Conservation (phyloP, 2,888 invertebrate genomes). For the Ophioninae sp. region DNA sequence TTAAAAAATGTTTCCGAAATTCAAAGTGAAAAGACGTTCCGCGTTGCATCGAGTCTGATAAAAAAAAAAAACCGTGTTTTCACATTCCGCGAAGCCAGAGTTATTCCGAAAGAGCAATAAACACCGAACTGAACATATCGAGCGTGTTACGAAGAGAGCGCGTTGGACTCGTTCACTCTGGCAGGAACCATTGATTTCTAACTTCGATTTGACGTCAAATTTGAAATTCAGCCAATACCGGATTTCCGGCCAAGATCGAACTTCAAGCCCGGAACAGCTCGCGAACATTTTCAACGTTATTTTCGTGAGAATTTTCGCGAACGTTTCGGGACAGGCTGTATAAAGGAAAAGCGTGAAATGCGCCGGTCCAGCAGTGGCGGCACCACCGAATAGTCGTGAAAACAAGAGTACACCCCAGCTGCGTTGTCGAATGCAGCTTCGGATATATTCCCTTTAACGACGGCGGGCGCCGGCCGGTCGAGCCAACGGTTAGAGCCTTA, state of each 20-base stretch:
- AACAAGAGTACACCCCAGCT: conserved; percentile 3
- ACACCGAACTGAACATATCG: not conserved
- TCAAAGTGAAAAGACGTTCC: too few relatives aligned
- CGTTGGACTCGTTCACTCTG: not conserved
- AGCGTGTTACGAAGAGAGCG: not conserved
- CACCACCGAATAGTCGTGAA: conserved; percentile 46
- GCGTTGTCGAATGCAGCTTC: conserved; percentile 48
- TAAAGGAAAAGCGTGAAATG: conserved; percentile 49
- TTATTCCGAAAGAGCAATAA: not conserved
- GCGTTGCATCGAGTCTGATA: not conserved
- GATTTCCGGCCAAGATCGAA: not conserved
- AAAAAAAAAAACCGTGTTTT: too few relatives aligned
- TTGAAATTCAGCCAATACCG: not conserved
- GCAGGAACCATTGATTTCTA: conserved; percentile 8
- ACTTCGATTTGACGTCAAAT: not conserved
- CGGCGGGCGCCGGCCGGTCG: conserved; percentile 75
- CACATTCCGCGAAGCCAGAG: too few relatives aligned
- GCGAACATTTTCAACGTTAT: not conserved
- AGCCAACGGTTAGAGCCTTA: conserved; percentile 59
- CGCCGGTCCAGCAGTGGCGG: conserved; percentile 54
- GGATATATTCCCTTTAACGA: conserved; percentile 76
- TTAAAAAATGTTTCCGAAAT: too few relatives aligned
- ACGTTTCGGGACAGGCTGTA: conserved; percentile 37
- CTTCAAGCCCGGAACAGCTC: not conserved
- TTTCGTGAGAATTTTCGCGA: conserved; percentile 8